Base-by-base conservation (phyloP, 2,797 vertebrate species). In the Eptatretus atami region DNA sequence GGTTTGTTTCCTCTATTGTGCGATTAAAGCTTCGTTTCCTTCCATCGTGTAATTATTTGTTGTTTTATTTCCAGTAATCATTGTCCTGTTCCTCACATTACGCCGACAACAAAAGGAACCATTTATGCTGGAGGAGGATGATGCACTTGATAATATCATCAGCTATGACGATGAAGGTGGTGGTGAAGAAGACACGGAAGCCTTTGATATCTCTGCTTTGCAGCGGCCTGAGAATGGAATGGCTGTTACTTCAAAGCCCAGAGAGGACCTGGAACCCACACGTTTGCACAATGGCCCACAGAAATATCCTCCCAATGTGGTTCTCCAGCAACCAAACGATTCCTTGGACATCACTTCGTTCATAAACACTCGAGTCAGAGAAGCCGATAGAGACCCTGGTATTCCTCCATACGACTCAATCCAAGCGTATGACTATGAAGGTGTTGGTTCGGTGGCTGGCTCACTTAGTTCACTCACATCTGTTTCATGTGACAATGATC, bases 391-490 rank as follows among this genome's bases (percentile, higher is more conserved):
- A 55, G 84, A 88, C 73, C 82, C 82, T 11, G 73, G 79, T 0
- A 80, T 82, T 71, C 84, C 84, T 0, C 84, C 84, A 1, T 87
- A 85, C 53, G 84, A 88, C 71, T 88, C 84, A 0, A 81, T 88
- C 72, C 84, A 88, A 73, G 81, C 87, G 69, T 87, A 85, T 3
- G 84, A 83, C 67, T 78, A 83, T 63, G 84, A 87, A 70, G 84
- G 84, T 63, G 78, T 76, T 19, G 84, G 83, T 15, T 87, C 84
- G 15, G 75, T 81, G 12, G 82, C 83, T 0, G 83, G 82, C 54
- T 86, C 75, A 0, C 75, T 77, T 65, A 77, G 75, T 67, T 76
- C 84, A 3, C 78, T 86, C 52, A 80, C 82, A 71, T 85, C 83
- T 0, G n/a, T n/a, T 24, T 44, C 31, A 44, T 44, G 31, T 44